Conservation (phyloP, 2,797 vertebrate genomes). For the Paguma larvata region DNA sequence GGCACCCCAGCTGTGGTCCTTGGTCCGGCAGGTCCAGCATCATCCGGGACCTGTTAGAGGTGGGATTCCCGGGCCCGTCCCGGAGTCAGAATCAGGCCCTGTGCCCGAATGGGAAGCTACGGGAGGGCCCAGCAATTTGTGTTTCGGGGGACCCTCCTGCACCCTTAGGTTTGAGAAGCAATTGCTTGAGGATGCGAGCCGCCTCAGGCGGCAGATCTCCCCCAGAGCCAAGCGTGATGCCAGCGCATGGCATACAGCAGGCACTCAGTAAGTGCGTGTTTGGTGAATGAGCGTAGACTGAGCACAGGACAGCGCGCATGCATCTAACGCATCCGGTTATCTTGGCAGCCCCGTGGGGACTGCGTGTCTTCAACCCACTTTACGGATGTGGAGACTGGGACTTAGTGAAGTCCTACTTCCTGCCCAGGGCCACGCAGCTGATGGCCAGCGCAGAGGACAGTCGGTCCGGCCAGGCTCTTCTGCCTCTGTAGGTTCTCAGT, state of each 20-base stretch:
- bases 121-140: not conserved
- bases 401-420: not conserved
- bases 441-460: not conserved
- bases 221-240: rapidly evolving
- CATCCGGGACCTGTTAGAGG: not conserved
- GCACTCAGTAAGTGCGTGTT: not conserved
- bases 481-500: rapidly evolving
- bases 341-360: not conserved
- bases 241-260: not conserved
- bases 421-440: not conserved
- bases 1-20: not conserved
- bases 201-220: not conserved
- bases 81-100: not conserved
- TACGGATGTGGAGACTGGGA: not conserved
- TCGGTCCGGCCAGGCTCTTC: not conserved
- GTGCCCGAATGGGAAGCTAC: not conserved
- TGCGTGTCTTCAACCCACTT: not conserved
- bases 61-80: not conserved
- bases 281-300: not conserved
- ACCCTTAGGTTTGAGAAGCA: not conserved
- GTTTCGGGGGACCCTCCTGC: not conserved
- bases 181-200: not conserved
- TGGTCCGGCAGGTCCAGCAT: not conserved
- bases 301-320: rapidly evolving
- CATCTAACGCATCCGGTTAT: rapidly evolving